Evolutionary conservation across 1,140 invertebrate genomes (phyloP), one percentile per base, ranked within the genome.

Genomic region (Calephelis nemesis): DNA sequence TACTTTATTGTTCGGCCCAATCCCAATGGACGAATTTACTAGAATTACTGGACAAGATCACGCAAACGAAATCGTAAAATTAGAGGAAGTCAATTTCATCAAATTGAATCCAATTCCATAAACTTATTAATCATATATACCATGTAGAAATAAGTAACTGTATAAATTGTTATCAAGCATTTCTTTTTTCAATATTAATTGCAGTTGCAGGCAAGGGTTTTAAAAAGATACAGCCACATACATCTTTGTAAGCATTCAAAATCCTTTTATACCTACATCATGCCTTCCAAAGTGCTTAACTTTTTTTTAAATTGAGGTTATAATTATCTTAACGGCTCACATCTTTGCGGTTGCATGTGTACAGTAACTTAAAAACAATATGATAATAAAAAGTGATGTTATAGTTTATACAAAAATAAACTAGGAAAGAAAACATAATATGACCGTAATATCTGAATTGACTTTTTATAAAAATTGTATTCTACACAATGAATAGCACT

Each of bases 21-120:
- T 88, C 85, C 87, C 87, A 82, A 83, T 85, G 88, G 85, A 91
- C 85, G 72, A 86, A 85, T 88, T 85, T 87, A 90, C 88, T 85
- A 88, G 74, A 87, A 89, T 90, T 86, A 88, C 82, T 81, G 87
- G 83, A 83, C 81, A 78, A 85, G 78, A 89, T 88, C 88, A 91
- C 88, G 88, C 88, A 88, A 89, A 90, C 84, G 83, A 84, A 91
- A 91, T 88, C 84, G 83, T 88, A 88, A 90, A 90, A 88, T 86
- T 84, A 83, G 83, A 85, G 80, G 81, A 82, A 89, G 82, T 83
- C 88, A 87, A 91, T 88, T 84, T 83, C 70, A 74, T 87, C 75
- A 87, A 87, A 89, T 88, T 85, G 78, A 83, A 83, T 81, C 70
- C 80, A 84, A 87, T 86, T 80, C 81, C 75, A 81, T 70, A 70